These are phyloP conservation scores for Drosophila anceps DNA, from an alignment of 2,888 invertebrate genomes.

Conservation along the genomic window DNA sequence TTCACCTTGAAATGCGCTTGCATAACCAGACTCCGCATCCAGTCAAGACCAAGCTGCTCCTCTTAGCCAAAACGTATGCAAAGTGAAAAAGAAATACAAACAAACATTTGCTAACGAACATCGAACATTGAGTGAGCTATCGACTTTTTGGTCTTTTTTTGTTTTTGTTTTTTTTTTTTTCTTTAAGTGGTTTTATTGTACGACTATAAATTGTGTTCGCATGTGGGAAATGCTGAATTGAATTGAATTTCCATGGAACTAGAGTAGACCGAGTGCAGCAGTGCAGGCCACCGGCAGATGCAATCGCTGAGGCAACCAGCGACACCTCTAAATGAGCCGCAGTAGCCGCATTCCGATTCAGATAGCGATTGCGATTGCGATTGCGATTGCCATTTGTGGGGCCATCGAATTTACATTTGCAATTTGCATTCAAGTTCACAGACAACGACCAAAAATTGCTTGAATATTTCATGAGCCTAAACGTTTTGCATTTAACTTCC, in stretches of 20 bases:
- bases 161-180: slow-evolving; percentile 13
- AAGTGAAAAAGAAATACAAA: slow-evolving; percentile 36
- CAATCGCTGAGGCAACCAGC: slow-evolving; percentile 27
- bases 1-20: slow-evolving; percentile 71
- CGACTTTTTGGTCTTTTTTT: slow-evolving; percentile 19
- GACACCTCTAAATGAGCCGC: slow-evolving; percentile 42
- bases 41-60: slow-evolving; percentile 21
- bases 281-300: slow-evolving; percentile 5
- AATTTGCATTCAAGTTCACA: slow-evolving; percentile 56
- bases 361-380: slow-evolving; percentile 19
- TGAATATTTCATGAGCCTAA: slow-evolving; percentile 32
- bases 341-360: slow-evolving; percentile 4
- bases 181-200: slow-evolving; percentile 49
- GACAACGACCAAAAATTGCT: slow-evolving; percentile 28
- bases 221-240: slow-evolving; percentile 43
- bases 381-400: slow-evolving; percentile 17
- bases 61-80: slow-evolving; percentile 50
- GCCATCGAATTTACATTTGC: slow-evolving; percentile 55
- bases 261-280: slow-evolving; percentile 7
- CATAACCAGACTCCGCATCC: slow-evolving; percentile 48
- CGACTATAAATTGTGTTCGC: slow-evolving; percentile 41
- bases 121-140: slow-evolving; percentile 35
- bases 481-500: slow-evolving; percentile 52
- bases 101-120: slow-evolving; percentile 57
- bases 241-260: slow-evolving; percentile 16